Percentiles rank a stretch among this genome's conserved stretches.
Conservation (phyloP, 1,140 invertebrate genomes). For the Philopotamus ludificatus region DNA sequence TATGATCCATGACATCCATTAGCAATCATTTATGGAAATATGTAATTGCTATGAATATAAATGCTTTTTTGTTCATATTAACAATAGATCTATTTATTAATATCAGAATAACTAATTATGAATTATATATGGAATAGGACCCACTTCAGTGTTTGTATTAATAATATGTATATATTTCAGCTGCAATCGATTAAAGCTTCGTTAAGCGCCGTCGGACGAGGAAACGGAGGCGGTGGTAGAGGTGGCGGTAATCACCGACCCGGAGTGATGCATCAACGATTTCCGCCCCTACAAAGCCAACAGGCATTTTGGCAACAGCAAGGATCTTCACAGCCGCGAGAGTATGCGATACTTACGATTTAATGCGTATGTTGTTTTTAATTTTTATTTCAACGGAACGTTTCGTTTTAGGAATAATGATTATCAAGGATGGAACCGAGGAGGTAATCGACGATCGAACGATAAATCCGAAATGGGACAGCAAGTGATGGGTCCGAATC, state of each 20-base stretch:
- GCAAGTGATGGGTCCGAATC: slow-evolving; percentile 5
- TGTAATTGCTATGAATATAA: too few species aligned
- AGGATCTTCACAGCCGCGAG: slow-evolving; percentile 31
- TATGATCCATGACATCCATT: too few species aligned
- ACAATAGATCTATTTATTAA: too few species aligned
- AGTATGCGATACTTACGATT: slow-evolving; percentile 13
- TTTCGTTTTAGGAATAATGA: slow-evolving; percentile 18
- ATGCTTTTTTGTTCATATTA: too few species aligned
- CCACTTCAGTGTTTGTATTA: too few species aligned
- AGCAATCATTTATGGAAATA: too few species aligned
- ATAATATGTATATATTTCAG: slow-evolving; percentile 19
- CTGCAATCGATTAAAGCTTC: slow-evolving; percentile 41
- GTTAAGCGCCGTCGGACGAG: slow-evolving; percentile 32
- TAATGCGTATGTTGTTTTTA: neutral
- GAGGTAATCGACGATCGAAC: slow-evolving; percentile 15
- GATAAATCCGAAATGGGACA: slow-evolving; percentile 18
- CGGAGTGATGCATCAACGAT: slow-evolving; percentile 25
- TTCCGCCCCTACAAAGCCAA: slow-evolving; percentile 36
- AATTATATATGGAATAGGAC: too few species aligned
- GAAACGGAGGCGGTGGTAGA: slow-evolving; percentile 15
- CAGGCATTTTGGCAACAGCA: slow-evolving; percentile 21
- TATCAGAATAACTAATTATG: too few species aligned
- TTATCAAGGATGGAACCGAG: slow-evolving; percentile 27
- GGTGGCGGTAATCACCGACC: slow-evolving; percentile 22
- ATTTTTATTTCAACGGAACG: too few species aligned